These are phyloP conservation scores for Bombus waltoni DNA, from an alignment of 1,140 invertebrate species.

Conservation along the genomic window DNA sequence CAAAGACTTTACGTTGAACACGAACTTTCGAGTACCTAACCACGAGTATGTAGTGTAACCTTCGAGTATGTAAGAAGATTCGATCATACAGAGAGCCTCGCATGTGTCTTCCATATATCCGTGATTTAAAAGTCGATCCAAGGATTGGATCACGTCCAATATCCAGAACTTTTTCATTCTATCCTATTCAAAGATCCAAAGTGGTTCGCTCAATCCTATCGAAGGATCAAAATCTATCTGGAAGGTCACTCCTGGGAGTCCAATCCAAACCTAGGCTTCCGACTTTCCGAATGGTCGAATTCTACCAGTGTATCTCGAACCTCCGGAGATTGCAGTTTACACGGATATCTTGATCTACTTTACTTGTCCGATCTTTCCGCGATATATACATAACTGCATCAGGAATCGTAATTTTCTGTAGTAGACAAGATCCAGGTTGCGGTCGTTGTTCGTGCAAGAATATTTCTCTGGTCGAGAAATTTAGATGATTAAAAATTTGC, in stretches of 20 bases:
- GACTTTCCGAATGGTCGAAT: background rate
- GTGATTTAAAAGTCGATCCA: background rate
- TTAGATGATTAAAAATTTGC: background rate
- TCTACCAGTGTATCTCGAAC: background rate
- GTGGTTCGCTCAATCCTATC: background rate
- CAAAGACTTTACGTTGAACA: no score
- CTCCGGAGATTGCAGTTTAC: background rate
- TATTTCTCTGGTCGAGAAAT: background rate
- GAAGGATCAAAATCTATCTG: background rate
- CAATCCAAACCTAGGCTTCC: background rate
- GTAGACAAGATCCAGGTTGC: background rate
- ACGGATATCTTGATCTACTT: slow-evolving; percentile 6
- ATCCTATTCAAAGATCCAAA: background rate
- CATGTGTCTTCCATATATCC: background rate
- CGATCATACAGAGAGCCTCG: background rate
- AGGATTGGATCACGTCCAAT: background rate
- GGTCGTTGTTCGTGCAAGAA: background rate
- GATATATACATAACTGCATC: background rate
- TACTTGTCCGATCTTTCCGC: background rate
- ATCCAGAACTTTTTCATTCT: background rate
- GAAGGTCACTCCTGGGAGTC: background rate
- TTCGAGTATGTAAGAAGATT: background rate
- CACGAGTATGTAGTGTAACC: background rate
- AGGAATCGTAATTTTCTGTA: background rate
- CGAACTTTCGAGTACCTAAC: no score